These are phyloP conservation scores for Champsocephalus gunnari DNA, from an alignment of 2,797 vertebrate genomes.

Conservation along the genomic window DNA sequence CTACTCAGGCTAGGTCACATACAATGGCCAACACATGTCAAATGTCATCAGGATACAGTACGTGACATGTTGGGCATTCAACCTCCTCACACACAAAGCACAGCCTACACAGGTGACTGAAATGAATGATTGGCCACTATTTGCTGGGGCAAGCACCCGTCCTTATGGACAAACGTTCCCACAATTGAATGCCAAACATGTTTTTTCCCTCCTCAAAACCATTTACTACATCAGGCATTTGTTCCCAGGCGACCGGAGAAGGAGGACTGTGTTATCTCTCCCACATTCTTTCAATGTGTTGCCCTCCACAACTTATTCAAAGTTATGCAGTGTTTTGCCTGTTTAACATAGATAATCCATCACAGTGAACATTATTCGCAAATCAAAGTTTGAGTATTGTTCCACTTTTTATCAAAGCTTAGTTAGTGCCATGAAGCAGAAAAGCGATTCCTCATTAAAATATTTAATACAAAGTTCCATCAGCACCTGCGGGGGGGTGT, in stretches of 20 bases:
- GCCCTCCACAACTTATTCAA: slow-evolving; percentile 20
- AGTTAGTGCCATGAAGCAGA: slow-evolving; percentile 5
- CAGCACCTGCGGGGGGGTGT: not conserved
- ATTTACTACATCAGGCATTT: not conserved
- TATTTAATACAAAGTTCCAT: not conserved
- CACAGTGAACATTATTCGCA: slow-evolving; percentile 24
- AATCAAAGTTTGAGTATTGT: slow-evolving; percentile 25
- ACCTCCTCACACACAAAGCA: not conserved
- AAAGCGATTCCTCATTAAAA: not conserved
- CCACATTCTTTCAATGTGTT: slow-evolving; percentile 27
- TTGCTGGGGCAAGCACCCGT: not conserved
- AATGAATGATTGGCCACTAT: slow-evolving; percentile 5
- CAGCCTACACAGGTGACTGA: not conserved
- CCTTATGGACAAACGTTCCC: not conserved
- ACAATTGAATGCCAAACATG: not conserved
- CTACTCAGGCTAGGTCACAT: slow-evolving; percentile 10
- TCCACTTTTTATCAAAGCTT: slow-evolving; percentile 9
- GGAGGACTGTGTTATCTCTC: slow-evolving; percentile 12
- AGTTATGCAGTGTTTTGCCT: slow-evolving; percentile 15
- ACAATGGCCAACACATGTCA: slow-evolving; percentile 10
- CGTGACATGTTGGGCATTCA: not conserved
- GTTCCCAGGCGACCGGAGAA: slow-evolving; percentile 4
- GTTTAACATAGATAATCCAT: slow-evolving; percentile 23
- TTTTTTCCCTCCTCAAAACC: not conserved
- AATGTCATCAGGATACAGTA: not conserved